phyloP scores from a whole-genome alignment of 2,888 invertebrate species.

The Miltochrista miniata region DNA sequence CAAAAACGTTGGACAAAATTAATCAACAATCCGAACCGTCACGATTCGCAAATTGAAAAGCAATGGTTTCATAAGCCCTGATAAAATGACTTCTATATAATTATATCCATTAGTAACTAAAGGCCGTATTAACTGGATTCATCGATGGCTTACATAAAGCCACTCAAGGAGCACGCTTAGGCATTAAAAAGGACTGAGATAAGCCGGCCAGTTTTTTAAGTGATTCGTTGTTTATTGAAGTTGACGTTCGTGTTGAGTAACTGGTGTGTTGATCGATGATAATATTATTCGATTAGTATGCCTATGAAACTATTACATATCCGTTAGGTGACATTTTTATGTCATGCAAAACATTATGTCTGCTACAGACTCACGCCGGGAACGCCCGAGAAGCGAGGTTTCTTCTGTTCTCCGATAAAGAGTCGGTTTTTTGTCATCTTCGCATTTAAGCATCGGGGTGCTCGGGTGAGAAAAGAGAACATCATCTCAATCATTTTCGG shows the following conservation, averaged over 20 bases:
- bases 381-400: too few species aligned
- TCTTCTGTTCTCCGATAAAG: too few species aligned
- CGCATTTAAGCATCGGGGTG: too few species aligned
- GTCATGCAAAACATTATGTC: too few species aligned
- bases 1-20: slow-evolving; percentile 36
- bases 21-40: slow-evolving; percentile 44
- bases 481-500: too few species aligned
- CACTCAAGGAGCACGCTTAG: slow-evolving; percentile 24
- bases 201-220: slow-evolving; percentile 24
- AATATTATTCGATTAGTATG: background rate
- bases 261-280: background rate
- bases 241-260: slow-evolving; percentile 13
- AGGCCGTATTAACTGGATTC: slow-evolving; percentile 54
- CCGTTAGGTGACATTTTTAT: too few species aligned
- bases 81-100: slow-evolving; percentile 59
- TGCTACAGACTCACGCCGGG: too few species aligned
- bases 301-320: background rate
- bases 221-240: slow-evolving; percentile 16
- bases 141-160: slow-evolving; percentile 47
- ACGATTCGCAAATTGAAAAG: slow-evolving; percentile 52
- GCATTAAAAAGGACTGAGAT: slow-evolving; percentile 13
- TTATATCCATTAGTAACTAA: slow-evolving; percentile 60
- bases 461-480: too few species aligned
- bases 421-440: too few species aligned
- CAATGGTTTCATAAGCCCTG: slow-evolving; percentile 54